phyloP scores from a whole-genome alignment of 2,113 vertebrate genomes.

The Sphyrna mokarran region DNA sequence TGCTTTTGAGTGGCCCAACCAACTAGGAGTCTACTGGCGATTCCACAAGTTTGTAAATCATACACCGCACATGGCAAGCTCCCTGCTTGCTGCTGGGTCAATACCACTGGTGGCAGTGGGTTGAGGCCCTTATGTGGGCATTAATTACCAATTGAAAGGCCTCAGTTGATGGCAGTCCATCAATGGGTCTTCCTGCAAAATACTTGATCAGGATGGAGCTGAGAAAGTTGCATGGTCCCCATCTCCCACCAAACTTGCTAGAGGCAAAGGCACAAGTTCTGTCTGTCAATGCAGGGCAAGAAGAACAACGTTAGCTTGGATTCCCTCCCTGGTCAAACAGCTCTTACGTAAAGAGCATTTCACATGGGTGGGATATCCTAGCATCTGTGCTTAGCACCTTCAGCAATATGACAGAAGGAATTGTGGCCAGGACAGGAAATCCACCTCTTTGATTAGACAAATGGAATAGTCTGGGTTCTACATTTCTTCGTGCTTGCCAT shows the following conservation, averaged over 20 bases:
- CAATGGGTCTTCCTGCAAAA: not conserved
- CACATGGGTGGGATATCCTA: not conserved
- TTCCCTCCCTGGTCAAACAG: not conserved
- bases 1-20: not conserved
- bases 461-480: not conserved
- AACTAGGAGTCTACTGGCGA: not conserved
- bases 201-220: not conserved
- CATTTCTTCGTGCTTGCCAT: not conserved
- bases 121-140: too few species aligned
- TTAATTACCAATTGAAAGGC: too few species aligned
- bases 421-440: not conserved
- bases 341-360: not conserved
- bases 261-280: not conserved
- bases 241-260: not conserved
- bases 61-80: too few species aligned
- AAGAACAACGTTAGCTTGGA: not conserved
- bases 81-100: not conserved
- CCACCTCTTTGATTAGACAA: not conserved
- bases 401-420: not conserved
- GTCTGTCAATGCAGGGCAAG: not conserved
- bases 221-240: not conserved
- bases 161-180: too few species aligned
- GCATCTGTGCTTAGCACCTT: not conserved
- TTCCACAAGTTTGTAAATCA: not conserved
- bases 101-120: not conserved